A percentile compares a stretch with the other conserved stretches of the same genome.
Conservation (phyloP, 2,888 invertebrate species). For the Heliconius charithonia region DNA sequence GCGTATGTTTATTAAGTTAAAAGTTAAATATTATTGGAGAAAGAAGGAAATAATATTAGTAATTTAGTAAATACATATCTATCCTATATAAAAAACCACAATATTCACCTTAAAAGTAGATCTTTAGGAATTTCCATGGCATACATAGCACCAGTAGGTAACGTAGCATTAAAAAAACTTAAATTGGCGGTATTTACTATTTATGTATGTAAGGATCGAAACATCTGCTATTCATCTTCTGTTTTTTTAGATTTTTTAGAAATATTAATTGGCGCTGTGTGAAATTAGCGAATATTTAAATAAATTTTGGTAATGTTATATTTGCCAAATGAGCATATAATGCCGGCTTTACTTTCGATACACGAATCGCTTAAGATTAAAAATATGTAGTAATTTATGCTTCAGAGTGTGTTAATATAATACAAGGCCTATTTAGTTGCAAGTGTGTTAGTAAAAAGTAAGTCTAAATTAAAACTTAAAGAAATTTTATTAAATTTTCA, state of each 20-base stretch:
- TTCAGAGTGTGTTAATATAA: background rate
- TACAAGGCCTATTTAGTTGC: background rate
- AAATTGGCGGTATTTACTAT: background rate
- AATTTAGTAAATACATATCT: background rate
- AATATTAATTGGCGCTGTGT: background rate
- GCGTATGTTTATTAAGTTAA: conserved; percentile 30
- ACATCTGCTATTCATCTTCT: too few species aligned
- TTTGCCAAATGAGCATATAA: too few species aligned
- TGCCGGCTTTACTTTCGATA: too few species aligned
- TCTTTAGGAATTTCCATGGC: background rate
- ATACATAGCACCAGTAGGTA: background rate
- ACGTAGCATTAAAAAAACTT: background rate
- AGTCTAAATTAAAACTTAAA: background rate
- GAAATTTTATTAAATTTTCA: conserved; percentile 57
- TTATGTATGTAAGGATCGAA: background rate
- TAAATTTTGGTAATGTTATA: too few species aligned
- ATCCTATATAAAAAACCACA: background rate
- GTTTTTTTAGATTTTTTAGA: background rate
- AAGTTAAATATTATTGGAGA: background rate
- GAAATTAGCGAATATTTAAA: background rate
- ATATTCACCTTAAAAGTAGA: background rate
- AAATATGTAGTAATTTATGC: background rate
- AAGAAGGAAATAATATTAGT: background rate
- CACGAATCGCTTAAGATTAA: background rate
- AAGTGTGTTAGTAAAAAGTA: background rate